Evolutionary conservation across 1,140 invertebrate species (phyloP).

Genomic region (Hesperophylax magnus): DNA sequence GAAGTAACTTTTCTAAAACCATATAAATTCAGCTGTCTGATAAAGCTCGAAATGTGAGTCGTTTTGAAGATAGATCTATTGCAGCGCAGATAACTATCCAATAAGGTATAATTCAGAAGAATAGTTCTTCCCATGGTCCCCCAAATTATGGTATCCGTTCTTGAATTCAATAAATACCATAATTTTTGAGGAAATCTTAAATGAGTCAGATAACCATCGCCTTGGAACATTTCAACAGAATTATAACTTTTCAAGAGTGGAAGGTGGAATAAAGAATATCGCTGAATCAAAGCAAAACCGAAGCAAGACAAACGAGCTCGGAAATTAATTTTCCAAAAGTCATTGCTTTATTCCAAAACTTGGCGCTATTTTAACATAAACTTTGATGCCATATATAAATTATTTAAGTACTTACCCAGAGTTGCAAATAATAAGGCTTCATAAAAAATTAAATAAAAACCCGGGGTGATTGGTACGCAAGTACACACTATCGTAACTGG

Average conservation of each 20-base stretch:
- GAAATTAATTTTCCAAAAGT: conserved; percentile 10
- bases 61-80: conserved; percentile 74
- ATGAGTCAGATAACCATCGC: conserved; percentile 68
- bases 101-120: conserved; percentile 72
- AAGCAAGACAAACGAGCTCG: background rate
- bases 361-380: background rate
- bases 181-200: conserved; percentile 76
- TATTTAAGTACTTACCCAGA: background rate
- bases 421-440: too few species aligned
- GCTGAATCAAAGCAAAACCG: background rate
- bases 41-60: conserved; percentile 74
- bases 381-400: background rate
- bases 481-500: too few species aligned
- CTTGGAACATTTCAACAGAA: conserved; percentile 65
- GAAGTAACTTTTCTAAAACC: conserved; percentile 76
- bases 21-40: conserved; percentile 75
- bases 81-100: conserved; percentile 70
- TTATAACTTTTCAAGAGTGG: background rate
- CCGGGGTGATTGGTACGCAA: too few species aligned
- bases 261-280: conserved; percentile 1
- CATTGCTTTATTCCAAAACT: background rate
- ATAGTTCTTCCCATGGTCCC: conserved; percentile 70
- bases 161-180: conserved; percentile 73
- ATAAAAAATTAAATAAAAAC: too few species aligned
- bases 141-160: conserved; percentile 72